These are phyloP conservation scores for Leguminivora glycinivorella DNA, from an alignment of 1,140 invertebrate genomes.

Conservation along the genomic window DNA sequence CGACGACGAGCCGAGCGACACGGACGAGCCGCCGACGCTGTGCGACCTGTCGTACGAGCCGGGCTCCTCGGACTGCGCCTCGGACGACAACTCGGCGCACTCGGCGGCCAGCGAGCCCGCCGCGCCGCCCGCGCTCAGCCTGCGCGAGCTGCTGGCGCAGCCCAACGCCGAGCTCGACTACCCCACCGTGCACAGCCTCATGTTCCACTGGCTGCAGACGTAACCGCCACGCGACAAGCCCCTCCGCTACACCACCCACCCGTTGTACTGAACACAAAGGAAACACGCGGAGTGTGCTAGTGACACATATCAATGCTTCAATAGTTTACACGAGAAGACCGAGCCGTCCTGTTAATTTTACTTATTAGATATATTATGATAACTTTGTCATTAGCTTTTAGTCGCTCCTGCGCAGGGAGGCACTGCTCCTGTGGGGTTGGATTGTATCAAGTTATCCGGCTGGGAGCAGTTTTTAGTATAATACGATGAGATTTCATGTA, in stretches of 20 bases:
- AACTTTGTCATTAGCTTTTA: slow-evolving; percentile 18
- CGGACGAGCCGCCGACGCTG: slow-evolving; percentile 69
- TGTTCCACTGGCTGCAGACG: slow-evolving; percentile 76
- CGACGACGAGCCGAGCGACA: slow-evolving; percentile 47
- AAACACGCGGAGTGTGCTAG: slow-evolving; percentile 39
- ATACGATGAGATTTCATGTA: slow-evolving; percentile 2
- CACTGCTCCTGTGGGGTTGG: slow-evolving; percentile 4
- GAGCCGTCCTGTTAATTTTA: slow-evolving; percentile 69
- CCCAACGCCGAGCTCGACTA: slow-evolving; percentile 72
- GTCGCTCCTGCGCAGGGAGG: background rate
- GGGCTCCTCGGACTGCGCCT: slow-evolving; percentile 63
- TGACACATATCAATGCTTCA: slow-evolving; percentile 68
- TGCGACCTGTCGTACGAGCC: slow-evolving; percentile 65
- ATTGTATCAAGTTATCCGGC: background rate
- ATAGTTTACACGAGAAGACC: slow-evolving; percentile 42
- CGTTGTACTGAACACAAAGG: slow-evolving; percentile 30
- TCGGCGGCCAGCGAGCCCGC: slow-evolving; percentile 49
- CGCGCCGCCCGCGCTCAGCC: slow-evolving; percentile 42
- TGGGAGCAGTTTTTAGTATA: background rate
- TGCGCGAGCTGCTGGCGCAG: slow-evolving; percentile 64
- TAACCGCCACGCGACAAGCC: slow-evolving; percentile 46
- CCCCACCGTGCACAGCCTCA: slow-evolving; percentile 72
- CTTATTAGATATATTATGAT: slow-evolving; percentile 39
- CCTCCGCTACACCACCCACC: slow-evolving; percentile 35
- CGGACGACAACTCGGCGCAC: slow-evolving; percentile 71